Base-by-base conservation (phyloP, 2,797 vertebrate genomes). In the Siniperca scherzeri region DNA sequence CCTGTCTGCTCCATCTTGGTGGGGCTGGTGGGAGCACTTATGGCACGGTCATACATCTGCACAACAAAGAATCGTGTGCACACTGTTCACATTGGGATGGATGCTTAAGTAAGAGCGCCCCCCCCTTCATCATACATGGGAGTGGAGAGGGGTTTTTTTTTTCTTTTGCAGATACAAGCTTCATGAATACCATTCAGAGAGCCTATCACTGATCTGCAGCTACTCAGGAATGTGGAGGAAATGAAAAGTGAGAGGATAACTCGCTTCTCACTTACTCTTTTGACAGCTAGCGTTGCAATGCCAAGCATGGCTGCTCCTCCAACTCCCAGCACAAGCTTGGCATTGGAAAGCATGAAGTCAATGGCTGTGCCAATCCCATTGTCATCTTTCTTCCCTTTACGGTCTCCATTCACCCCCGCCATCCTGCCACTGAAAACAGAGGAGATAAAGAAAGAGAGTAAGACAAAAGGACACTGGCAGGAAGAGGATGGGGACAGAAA, bases 301-400 rank as follows among this genome's bases (percentile, higher is more conserved):
- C 99, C 98, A 80, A 99, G 95, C 98, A 99, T 96, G 50, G 98
- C 99, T 0, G 98, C 98, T 74, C 99, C 99, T 0, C 99, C 98
- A 59, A 99, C 98, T 0, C 99, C 99, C 83, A 99, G 95, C 91
- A 99, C 98, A 56, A 99, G 96, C 87, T 99, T 98, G 53, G 99
- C 98, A 5, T 99, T 99, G 81, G 98, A 99, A 59, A 99, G 97
- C 91, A 99, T 96, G 6, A 99, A 99, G 90, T 99, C 98, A 2
- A 99, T 97, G 75, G 98, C 98, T 0, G 97, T 97, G 78, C 98
- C 98, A 0, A 99, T 96, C 70, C 99, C 99, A 12, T 98, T 98
- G 93, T 99, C 98, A 38, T 99, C 98, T 82, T 98, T 99, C 87
- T 98, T 99, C 48, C 97, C 97, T 87, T 95, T 99, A 48, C 96